Percentiles rank a stretch among this genome's conserved stretches.
Evolutionary conservation across 2,113 vertebrate species (phyloP).

Genomic region (Limnothrissa miodon): DNA sequence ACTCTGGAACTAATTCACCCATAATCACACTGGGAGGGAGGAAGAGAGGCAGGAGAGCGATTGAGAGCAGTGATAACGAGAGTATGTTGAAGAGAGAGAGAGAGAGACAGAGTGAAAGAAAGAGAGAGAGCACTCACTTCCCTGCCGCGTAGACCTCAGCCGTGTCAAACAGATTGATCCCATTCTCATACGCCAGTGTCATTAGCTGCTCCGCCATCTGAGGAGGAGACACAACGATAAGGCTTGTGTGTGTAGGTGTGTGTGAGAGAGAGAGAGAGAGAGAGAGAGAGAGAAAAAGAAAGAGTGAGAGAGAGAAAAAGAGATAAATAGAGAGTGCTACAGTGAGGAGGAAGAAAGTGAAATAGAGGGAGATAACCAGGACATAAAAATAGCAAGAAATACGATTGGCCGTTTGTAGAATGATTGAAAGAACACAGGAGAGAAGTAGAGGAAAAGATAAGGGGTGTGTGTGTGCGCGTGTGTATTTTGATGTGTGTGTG

Average conservation of each 20-base stretch:
- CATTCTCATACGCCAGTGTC: constrained; percentile 92
- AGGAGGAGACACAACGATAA: neutral
- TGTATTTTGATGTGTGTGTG: neutral
- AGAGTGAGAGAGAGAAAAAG: neutral
- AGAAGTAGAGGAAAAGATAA: neutral
- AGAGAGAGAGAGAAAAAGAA: neutral
- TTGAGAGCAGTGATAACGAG: neutral
- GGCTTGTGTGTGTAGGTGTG: neutral
- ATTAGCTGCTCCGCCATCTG: constrained; percentile 92
- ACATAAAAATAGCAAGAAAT: too few relatives aligned
- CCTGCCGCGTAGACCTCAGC: constrained; percentile 89
- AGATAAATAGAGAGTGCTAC: neutral
- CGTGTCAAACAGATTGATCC: constrained; percentile 94
- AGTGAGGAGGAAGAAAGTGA: too few relatives aligned
- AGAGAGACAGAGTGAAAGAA: neutral
- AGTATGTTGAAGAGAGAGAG: neutral
- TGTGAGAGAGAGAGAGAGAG: neutral
- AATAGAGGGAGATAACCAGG: too few relatives aligned
- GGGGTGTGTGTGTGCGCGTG: neutral
- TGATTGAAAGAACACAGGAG: too few relatives aligned
- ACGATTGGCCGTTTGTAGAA: too few relatives aligned
- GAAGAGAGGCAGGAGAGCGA: neutral
- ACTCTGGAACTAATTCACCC: neutral
- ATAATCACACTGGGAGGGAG: neutral
- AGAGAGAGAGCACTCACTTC: constrained; percentile 73